Evolutionary conservation across 1,140 invertebrate species (phyloP), one percentile per base, ranked within the genome.

Genomic region (Drosophila dunni): DNA sequence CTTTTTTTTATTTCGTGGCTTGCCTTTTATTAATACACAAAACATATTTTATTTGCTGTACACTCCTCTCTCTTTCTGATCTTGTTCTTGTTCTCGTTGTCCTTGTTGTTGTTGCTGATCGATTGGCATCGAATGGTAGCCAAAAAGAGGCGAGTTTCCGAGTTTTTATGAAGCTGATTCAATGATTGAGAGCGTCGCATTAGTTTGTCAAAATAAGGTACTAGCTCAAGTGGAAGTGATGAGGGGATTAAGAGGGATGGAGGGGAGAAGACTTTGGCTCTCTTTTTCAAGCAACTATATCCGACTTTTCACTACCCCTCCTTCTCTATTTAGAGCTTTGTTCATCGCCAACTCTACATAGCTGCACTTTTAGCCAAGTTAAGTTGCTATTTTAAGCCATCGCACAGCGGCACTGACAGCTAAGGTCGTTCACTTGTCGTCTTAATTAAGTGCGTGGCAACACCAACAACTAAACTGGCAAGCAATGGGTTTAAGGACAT

Each of bases 21-120:
- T 79, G 79, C 72, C 78, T 86, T 90, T 88, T 86, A 90, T 90
- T 90, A 90, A 90, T 91, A 89, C 84, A 76, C 84, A 89, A 78
- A 84, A 78, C 75, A 78, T 78, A 78, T 70, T 80, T 83, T 89
- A 89, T 89, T 83, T 84, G 80, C 69, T 84, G 46, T 77, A 61
- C 44, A 5, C 15, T 51, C 40, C 15, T 17, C 8, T 44, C 5
- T n/a, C 42, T 45, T 15, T 11, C 11, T 45, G 36, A 2, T 38
- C 8, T 9, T 38, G 36, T 9, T 38, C 24, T 72, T 80, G 50
- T 11, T 51, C 40, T 45, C 11, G 11, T 15, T 45, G 36, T 38
- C 10, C 8, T 38, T 38, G 36, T 38, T 38, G 36, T 38, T 38
- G 36, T 40, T 53, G 34, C 70, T 68, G 70, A 73, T 73, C 64